These are phyloP conservation scores for Typhlomys cinereus DNA, from an alignment of 2,113 vertebrate species.

Conservation along the genomic window DNA sequence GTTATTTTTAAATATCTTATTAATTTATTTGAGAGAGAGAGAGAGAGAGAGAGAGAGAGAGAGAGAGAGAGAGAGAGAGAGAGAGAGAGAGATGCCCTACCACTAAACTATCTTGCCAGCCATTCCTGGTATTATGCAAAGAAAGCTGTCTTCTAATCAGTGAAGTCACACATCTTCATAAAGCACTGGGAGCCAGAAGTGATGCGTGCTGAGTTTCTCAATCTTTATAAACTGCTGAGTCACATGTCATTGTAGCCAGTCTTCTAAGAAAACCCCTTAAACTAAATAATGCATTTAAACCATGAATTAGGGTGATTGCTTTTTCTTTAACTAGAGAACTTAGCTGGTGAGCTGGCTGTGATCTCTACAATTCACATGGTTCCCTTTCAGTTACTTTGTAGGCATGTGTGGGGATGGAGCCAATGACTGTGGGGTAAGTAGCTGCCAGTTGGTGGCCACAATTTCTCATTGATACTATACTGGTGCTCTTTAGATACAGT, in stretches of 20 bases:
- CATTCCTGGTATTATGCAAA: too few species aligned
- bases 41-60: too few species aligned
- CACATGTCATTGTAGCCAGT: background rate
- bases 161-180: background rate
- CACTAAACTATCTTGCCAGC: too few species aligned
- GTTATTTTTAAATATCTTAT: too few species aligned
- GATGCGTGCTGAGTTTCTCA: background rate
- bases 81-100: too few species aligned
- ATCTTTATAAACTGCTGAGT: background rate
- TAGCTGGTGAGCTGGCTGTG: background rate
- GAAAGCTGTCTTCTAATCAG: background rate
- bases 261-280: constrained; percentile 20
- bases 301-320: background rate
- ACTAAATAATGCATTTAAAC: background rate
- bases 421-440: constrained; percentile 90
- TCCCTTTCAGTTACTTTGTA: constrained; percentile 87
- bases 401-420: constrained; percentile 91
- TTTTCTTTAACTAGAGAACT: constrained; percentile 40
- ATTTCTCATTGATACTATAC: background rate
- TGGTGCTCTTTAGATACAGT: background rate
- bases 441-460: background rate
- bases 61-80: too few species aligned
- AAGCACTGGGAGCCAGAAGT: background rate
- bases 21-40: too few species aligned
- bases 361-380: constrained; percentile 41